A percentile compares a stretch with the other conserved stretches of the same genome.
These are phyloP conservation scores for Glossosoma conforme DNA, from an alignment of 1,140 invertebrate species.

Conservation along the genomic window DNA sequence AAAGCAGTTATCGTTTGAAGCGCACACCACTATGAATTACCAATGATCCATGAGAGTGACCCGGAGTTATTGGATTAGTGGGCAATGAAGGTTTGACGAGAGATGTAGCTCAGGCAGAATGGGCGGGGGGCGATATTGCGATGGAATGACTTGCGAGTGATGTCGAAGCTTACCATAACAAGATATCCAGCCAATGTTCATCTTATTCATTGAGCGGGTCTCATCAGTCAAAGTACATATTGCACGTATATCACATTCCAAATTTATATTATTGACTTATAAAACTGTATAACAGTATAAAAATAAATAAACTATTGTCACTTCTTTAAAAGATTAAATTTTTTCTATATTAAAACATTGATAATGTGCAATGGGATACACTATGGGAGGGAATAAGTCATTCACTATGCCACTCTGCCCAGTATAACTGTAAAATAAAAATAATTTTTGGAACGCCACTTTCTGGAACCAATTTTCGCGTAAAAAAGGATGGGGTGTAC, in stretches of 20 bases:
- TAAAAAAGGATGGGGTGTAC: too few relatives aligned
- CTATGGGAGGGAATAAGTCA: constrained; percentile 78
- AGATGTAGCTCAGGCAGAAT: too few relatives aligned
- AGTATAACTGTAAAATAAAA: constrained; percentile 75
- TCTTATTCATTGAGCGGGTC: not conserved
- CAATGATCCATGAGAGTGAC: too few relatives aligned
- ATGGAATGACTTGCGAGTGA: not conserved
- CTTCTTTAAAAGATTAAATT: not conserved
- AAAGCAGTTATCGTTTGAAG: too few relatives aligned
- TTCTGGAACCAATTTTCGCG: too few relatives aligned
- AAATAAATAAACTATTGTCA: not conserved
- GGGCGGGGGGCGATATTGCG: too few relatives aligned
- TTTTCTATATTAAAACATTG: not conserved
- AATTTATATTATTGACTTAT: not conserved
- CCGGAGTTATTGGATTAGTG: too few relatives aligned
- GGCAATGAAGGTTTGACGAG: too few relatives aligned
- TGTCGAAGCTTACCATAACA: not conserved
- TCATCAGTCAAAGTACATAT: not conserved
- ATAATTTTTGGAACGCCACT: too few relatives aligned
- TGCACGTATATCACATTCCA: too few relatives aligned
- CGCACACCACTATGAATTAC: too few relatives aligned
- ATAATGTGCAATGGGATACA: constrained; percentile 15
- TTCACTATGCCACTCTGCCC: constrained; percentile 87
- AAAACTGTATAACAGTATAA: not conserved
- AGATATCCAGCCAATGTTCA: not conserved